Evolutionary conservation across 2,113 vertebrate genomes (phyloP).

Genomic region (Macquaria australasica): DNA sequence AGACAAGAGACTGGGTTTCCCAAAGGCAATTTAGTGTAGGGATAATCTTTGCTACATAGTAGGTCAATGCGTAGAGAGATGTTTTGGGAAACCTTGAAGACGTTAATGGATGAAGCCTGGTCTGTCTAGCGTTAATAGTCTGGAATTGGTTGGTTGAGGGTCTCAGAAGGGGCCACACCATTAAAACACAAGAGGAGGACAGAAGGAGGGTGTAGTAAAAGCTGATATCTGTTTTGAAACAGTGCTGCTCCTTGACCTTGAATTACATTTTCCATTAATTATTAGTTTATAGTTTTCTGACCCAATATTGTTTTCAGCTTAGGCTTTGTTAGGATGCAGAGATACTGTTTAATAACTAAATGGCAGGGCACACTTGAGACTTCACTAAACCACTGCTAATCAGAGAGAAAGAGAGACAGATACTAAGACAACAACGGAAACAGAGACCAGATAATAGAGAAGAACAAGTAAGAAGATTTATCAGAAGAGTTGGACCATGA

Average conservation of each 20-base stretch:
- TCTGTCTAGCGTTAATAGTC: constrained; percentile 8
- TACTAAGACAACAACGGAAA: not conserved
- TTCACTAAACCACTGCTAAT: not conserved
- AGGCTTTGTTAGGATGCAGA: not conserved
- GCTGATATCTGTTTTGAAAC: not conserved
- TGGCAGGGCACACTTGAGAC: constrained; percentile 8
- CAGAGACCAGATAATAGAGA: not conserved
- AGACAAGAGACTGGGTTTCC: constrained; percentile 25
- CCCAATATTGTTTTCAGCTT: not conserved
- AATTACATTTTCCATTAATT: not conserved
- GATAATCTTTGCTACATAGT: constrained; percentile 38
- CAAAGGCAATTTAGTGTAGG: constrained; percentile 38
- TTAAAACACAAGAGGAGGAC: not conserved
- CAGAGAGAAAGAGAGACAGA: not conserved
- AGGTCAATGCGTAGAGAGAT: constrained; percentile 21
- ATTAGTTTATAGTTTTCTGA: not conserved
- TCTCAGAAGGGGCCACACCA: constrained; percentile 27
- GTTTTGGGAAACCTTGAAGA: constrained; percentile 28
- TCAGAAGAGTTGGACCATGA: not conserved
- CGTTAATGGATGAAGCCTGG: constrained; percentile 18
- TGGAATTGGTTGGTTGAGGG: constrained; percentile 18
- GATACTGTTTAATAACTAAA: not conserved
- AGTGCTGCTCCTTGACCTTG: not conserved
- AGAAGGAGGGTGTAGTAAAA: not conserved
- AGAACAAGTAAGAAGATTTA: not conserved